Base-by-base conservation (phyloP, 2,797 vertebrate genomes). In the Gila robusta region DNA sequence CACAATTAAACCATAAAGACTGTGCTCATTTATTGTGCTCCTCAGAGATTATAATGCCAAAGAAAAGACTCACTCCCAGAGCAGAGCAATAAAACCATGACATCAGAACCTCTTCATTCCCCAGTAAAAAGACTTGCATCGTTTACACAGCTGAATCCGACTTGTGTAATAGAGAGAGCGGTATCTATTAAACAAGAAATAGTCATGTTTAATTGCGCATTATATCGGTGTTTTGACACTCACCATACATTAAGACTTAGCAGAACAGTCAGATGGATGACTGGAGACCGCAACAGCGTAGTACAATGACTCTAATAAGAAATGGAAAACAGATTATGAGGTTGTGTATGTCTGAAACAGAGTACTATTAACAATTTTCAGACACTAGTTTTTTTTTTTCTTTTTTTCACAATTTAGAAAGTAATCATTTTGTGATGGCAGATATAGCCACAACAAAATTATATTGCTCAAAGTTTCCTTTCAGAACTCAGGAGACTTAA, bases 1-100 rank as follows among this genome's bases (percentile, higher is more conserved):
- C 85, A 88, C 84, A 90, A 89, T 90, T 88, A 90, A 88, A 82
- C 56, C 67, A 80, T 87, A 85, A 88, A 90, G 86, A 79, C 79
- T 72, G 49, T 77, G 83, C 39, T 74, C 79, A 86, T 80, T 87
- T 85, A 84, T 91, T 89, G 83, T 89, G 89, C 82, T 83, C 62
- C 72, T 76, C 62, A 59, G 56, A 83, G 80, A 83, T 80, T 86
- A 83, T 54, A 62, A 85, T 81, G 81, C 77, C 81, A 88, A 88
- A 89, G 77, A 86, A 89, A 88, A 89, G 64, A 74, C 80, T 89
- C 73, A 79, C 79, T 87, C 74, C 56, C 54, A 73, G 86, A 87
- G 72, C 83, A 88, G 81, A 77, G 79, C 82, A 74, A 39, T 80
- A 82, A 83, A 91, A 81, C 82, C 78, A 86, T 87, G 79, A 72